These are phyloP conservation scores for Sebastes diploproa DNA, from an alignment of 2,797 vertebrate genomes.

Conservation along the genomic window DNA sequence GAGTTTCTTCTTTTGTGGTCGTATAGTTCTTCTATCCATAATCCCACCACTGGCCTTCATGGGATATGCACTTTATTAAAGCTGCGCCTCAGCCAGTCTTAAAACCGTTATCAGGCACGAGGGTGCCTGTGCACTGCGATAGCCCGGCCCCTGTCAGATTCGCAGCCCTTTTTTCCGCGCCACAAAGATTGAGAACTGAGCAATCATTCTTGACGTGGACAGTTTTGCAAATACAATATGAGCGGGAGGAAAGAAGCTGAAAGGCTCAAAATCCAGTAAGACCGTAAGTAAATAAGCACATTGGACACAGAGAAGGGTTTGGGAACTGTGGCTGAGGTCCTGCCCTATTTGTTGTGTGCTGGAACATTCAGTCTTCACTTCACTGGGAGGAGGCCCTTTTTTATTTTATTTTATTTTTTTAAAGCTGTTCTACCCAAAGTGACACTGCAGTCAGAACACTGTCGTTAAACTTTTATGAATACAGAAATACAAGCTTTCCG, in stretches of 20 bases:
- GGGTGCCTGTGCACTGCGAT: constrained; percentile 71
- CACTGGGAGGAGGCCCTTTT: constrained; percentile 33
- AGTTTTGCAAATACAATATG: constrained; percentile 79
- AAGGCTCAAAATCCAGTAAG: constrained; percentile 79
- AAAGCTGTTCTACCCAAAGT: constrained; percentile 44
- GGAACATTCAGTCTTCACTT: constrained; percentile 57
- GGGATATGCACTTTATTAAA: constrained; percentile 70
- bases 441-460: constrained; percentile 47
- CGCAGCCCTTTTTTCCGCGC: constrained; percentile 42
- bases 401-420: constrained; percentile 34
- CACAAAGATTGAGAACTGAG: constrained; percentile 77
- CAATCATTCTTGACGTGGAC: constrained; percentile 76
- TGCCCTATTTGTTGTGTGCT: constrained; percentile 72
- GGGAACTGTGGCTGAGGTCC: constrained; percentile 66
- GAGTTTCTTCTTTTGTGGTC: constrained; percentile 69
- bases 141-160: constrained; percentile 72
- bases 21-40: constrained; percentile 72
- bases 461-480: constrained; percentile 70
- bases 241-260: constrained; percentile 69
- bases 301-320: constrained; percentile 78
- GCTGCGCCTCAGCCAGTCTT: constrained; percentile 56
- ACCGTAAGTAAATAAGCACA: constrained; percentile 82
- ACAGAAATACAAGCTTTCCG: constrained; percentile 29
- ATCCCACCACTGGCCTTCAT: constrained; percentile 68
- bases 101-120: constrained; percentile 65